Base-by-base conservation (phyloP, 2,888 invertebrate genomes). In the Patella pellucida region DNA sequence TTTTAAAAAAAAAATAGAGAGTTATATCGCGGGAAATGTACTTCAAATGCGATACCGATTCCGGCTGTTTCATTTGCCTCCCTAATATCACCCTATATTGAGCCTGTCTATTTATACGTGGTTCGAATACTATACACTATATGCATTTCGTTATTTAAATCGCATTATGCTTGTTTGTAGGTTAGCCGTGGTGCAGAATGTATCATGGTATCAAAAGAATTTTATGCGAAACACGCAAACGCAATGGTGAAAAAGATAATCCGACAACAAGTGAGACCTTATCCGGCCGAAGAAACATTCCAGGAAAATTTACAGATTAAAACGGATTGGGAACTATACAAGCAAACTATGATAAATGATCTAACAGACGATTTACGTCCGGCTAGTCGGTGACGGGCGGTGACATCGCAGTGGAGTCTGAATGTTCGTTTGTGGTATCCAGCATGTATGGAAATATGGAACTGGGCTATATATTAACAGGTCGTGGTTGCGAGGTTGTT, bases 171-270 rank as follows among this genome's bases (percentile, higher is more conserved):
- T 14, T 69, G 11, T 54, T n/a, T 73, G 2, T 76, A 88, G 88
- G 85, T 88, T 9, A 88, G 88, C 52, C 79, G 85, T n/a, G 90
- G 89, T 7, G 89, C 90, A 0, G 90, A 90, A 77, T 89, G 88
- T 62, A 85, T 90, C 68, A 89, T 90, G 89, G 74, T 90, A 19
- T 86, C 85, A 3, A 89, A 89, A 78, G 85, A 84, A n/a, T 89
- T 88, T 78, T 90, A 87, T 80, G 78, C 82, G n/a, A 85, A 86
- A 74, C 85, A 90, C 76, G 88, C 88, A 41, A 89, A 85, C 68
- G 87, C 88, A 62, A n/a, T 75, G 15, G 87, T 89, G 14, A 88
- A 84, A 78, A 81, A 85, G 73, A 71, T 78, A 50, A 77, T 89
- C 15, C 84, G 88, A 14, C 83, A 85, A 51, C 81, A 81, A 16